Evolutionary conservation across 1,140 invertebrate species (phyloP).

Genomic region (Adoxophyes honmai): DNA sequence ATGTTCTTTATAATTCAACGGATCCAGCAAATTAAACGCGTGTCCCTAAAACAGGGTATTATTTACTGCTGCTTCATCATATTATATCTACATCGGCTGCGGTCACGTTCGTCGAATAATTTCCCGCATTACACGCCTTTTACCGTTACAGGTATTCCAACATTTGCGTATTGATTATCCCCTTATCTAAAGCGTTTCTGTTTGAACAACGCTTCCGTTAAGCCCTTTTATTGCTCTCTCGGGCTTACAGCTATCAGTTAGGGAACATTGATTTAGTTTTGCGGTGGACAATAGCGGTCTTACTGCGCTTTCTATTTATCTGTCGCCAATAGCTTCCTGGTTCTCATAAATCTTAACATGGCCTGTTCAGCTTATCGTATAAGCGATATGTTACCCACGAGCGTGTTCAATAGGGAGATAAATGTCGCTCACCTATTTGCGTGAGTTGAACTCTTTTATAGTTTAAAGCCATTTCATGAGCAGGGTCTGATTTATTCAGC

Average conservation of each 20-base stretch:
- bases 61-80: too few relatives aligned
- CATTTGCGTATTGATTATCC: constrained; percentile 39
- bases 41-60: too few relatives aligned
- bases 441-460: too few relatives aligned
- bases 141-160: constrained; percentile 22
- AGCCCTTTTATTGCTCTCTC: constrained; percentile 39
- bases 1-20: too few relatives aligned
- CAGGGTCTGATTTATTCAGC: constrained; percentile 7
- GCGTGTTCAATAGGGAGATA: too few relatives aligned
- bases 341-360: not conserved
- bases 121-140: constrained; percentile 17
- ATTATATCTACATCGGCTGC: not conserved
- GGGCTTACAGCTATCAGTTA: constrained; percentile 29
- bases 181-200: constrained; percentile 38
- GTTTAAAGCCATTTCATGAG: not conserved
- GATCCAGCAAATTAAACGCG: too few relatives aligned
- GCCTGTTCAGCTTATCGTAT: not conserved
- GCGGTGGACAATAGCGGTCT: not conserved
- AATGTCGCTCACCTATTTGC: too few relatives aligned
- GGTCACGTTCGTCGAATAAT: constrained; percentile 16
- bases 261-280: constrained; percentile 34
- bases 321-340: not conserved
- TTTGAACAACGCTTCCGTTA: constrained; percentile 41
- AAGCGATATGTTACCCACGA: not conserved
- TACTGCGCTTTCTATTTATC: not conserved